Evolutionary conservation across 2,113 vertebrate genomes (phyloP), one percentile per base, ranked within the genome.

Genomic region (Turnix velox): DNA sequence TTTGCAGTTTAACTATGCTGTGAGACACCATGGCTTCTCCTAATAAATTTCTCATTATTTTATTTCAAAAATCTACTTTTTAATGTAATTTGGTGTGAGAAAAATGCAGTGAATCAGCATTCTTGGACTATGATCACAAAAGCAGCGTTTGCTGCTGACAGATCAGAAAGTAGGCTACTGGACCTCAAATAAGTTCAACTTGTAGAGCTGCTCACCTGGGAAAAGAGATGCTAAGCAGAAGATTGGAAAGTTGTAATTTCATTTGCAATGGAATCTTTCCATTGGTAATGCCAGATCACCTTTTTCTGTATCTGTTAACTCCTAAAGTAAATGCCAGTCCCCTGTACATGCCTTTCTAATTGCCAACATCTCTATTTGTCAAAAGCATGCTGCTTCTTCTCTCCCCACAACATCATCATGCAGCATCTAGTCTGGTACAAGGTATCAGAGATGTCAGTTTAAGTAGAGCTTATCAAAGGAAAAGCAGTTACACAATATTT

Each of bases 61-160:
- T 92, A 67, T 85, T 91, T 93, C 46, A 91, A 57, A 92, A 88
- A 62, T 79, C 73, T 91, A 92, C 71, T 89, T 95, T 88, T 80
- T 24, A 75, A 94, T 85, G 40, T 59, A 55, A 95, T 96, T 87
- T 69, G 11, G 23, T 91, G 84, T 87, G 49, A 85, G 75, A 89
- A 93, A 95, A 61, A 45, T 79, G 82, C 88, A 88, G 79, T 95
- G 92, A 95, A 96, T 96, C 91, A 91, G 91, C 54, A 72, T 27
- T 87, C 49, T 58, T 76, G 61, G 43, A 84, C 84, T 46, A 23
- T 72, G 89, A 61, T 91, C n/a, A 0, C 30, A 73, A 62, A 86
- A 80, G 59, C 74, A 85, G 67, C 67, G 71, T 72, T 63, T 79
- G 46, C 66, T 87, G 77, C 84, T 88, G 30, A 42, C 19, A 23